phyloP scores from a whole-genome alignment of 2,113 vertebrate genomes.

The Petrocephalus microphthalmus region DNA sequence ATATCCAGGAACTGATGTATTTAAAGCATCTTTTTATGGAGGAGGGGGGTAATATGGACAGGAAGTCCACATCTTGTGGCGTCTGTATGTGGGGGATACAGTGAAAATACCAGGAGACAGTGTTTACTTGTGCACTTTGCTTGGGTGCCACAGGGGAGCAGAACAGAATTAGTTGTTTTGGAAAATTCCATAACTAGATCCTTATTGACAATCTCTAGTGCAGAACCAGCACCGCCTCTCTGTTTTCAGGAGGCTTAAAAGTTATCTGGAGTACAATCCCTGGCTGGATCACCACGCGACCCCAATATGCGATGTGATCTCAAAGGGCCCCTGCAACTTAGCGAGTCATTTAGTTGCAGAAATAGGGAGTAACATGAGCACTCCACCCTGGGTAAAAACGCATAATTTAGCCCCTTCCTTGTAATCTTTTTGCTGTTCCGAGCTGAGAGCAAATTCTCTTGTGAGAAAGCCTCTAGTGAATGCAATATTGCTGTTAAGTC shows the following conservation, averaged over 20 bases:
- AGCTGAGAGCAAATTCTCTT: neutral
- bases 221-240: neutral
- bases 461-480: neutral
- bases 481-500: neutral
- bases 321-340: neutral
- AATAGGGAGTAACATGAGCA: neutral
- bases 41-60: neutral
- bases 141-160: neutral
- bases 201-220: constrained; percentile 3
- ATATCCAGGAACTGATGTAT: neutral
- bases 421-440: neutral
- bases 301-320: neutral
- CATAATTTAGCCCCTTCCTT: neutral
- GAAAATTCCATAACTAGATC: neutral
- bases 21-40: neutral
- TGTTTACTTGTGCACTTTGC: neutral
- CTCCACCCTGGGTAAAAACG: neutral
- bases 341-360: neutral
- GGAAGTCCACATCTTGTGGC: neutral
- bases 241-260: neutral
- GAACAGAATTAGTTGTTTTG: neutral
- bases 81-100: neutral
- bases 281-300: neutral
- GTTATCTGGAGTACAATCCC: neutral
- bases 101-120: neutral